Evolutionary conservation across 2,113 vertebrate genomes (phyloP).

Genomic region (Microtus pennsylvanicus): DNA sequence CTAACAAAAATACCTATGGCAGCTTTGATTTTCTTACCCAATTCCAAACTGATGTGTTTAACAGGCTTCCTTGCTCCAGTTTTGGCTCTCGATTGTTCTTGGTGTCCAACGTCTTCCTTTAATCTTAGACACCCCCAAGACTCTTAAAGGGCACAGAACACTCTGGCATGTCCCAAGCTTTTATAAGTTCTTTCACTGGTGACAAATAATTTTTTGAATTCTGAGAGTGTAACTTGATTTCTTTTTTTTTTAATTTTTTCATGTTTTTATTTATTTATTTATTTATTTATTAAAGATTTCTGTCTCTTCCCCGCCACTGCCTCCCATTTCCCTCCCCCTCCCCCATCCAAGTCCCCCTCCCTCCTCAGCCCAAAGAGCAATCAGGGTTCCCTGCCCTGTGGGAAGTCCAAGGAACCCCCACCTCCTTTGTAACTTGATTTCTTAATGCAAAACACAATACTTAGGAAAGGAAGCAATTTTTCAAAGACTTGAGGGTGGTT

Average conservation of each 20-base stretch:
- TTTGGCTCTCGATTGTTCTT: not conserved
- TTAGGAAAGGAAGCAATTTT: conserved; percentile 42
- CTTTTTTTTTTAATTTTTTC: not conserved
- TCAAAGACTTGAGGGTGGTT: conserved; percentile 21
- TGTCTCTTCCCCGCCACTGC: too few species aligned
- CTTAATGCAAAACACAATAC: conserved; percentile 27
- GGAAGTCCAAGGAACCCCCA: too few species aligned
- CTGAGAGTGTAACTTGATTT: conserved; percentile 7
- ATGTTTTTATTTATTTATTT: too few species aligned
- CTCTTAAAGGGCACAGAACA: not conserved
- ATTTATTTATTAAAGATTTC: too few species aligned
- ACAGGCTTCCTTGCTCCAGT: not conserved
- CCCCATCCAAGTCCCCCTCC: too few species aligned
- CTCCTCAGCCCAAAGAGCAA: too few species aligned
- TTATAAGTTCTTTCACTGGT: conserved; percentile 13
- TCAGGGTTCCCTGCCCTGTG: too few species aligned
- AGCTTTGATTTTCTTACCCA: not conserved
- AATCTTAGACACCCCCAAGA: conserved; percentile 21
- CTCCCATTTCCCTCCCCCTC: too few species aligned
- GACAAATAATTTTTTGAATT: conserved; percentile 29
- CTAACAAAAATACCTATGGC: not conserved
- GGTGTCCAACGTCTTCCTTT: conserved; percentile 10
- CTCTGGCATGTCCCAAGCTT: not conserved
- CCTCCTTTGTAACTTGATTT: not conserved
- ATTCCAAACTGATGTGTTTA: not conserved